Evolutionary conservation across 1,140 invertebrate genomes (phyloP).

Genomic region (Drosophila bocqueti): DNA sequence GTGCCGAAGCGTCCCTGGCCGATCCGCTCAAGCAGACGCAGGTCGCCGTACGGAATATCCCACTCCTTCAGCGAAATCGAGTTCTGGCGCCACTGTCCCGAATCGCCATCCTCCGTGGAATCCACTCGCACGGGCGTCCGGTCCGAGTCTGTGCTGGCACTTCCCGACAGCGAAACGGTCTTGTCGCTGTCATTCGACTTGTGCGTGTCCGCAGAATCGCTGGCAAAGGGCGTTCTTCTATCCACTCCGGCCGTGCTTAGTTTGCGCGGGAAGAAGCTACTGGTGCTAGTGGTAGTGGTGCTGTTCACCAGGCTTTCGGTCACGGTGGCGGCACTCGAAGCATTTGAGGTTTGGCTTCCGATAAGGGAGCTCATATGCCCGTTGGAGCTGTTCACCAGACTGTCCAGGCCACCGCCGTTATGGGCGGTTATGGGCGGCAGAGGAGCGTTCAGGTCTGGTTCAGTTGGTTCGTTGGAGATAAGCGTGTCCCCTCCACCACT

Average conservation of each 20-base stretch:
- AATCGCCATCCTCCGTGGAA: constrained; percentile 93
- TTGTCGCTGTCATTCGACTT: constrained; percentile 94
- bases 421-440: background rate
- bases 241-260: constrained; percentile 78
- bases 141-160: constrained; percentile 93
- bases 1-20: constrained; percentile 97
- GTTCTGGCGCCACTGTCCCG: constrained; percentile 93
- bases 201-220: constrained; percentile 89
- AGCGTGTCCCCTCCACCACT: constrained; percentile 38
- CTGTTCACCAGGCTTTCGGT: constrained; percentile 65
- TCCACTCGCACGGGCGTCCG: constrained; percentile 92
- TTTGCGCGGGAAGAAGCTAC: constrained; percentile 75
- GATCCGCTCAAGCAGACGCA: constrained; percentile 94
- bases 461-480: constrained; percentile 51
- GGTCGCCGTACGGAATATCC: constrained; percentile 98
- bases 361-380: constrained; percentile 52
- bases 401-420: constrained; percentile 30
- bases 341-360: constrained; percentile 61
- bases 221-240: constrained; percentile 67
- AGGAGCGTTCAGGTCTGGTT: background rate
- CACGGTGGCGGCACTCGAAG: constrained; percentile 51
- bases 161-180: constrained; percentile 90
- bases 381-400: constrained; percentile 49
- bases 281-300: constrained; percentile 41
- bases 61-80: constrained; percentile 97